Conservation (phyloP, 1,140 invertebrate species). For the Drosophila kohkoa region DNA sequence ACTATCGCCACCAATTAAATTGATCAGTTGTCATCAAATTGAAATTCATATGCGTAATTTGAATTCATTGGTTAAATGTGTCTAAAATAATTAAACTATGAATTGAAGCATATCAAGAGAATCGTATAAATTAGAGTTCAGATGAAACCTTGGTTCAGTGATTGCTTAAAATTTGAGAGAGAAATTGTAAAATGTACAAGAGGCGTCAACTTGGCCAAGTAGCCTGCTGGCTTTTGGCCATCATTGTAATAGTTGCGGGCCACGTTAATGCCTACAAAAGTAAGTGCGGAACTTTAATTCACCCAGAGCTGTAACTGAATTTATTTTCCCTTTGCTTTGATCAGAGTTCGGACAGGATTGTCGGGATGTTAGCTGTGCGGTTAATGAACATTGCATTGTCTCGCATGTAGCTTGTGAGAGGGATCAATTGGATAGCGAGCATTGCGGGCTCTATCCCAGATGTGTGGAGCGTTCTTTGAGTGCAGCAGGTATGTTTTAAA, state of each 20-base stretch:
- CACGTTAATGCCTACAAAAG: slow-evolving; percentile 44
- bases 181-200: slow-evolving; percentile 9
- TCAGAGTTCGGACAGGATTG: slow-evolving; percentile 58
- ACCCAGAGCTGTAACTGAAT: background rate
- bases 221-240: slow-evolving; percentile 27
- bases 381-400: slow-evolving; percentile 36
- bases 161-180: background rate
- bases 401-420: slow-evolving; percentile 36
- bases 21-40: slow-evolving; percentile 12
- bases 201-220: slow-evolving; percentile 14
- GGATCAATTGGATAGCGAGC: slow-evolving; percentile 37
- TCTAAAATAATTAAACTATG: slow-evolving; percentile 14
- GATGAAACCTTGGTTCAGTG: slow-evolving; percentile 9
- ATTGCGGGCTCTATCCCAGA: slow-evolving; percentile 56
- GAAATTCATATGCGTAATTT: background rate
- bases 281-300: slow-evolving; percentile 19
- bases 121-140: slow-evolving; percentile 26
- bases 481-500: slow-evolving; percentile 41
- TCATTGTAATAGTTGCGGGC: background rate
- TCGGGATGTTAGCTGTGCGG: slow-evolving; percentile 47
- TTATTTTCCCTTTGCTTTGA: background rate
- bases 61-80: slow-evolving; percentile 7
- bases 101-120: slow-evolving; percentile 19
- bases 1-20: slow-evolving; percentile 18
- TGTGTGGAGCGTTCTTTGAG: slow-evolving; percentile 30